phyloP scores from a whole-genome alignment of 2,888 invertebrate genomes.

The Epirrhoe tristata region DNA sequence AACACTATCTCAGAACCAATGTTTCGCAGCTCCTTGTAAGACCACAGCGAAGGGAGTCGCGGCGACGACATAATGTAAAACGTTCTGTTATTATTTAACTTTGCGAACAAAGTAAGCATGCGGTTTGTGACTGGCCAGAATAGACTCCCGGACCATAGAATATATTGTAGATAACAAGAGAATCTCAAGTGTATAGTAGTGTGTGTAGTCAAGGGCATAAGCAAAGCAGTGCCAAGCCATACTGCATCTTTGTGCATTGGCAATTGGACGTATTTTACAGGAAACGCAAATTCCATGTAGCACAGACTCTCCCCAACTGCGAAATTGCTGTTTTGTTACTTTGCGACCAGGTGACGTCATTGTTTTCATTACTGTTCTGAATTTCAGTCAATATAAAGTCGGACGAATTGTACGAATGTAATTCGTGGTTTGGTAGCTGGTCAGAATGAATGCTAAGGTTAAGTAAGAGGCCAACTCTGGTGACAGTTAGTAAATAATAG shows the following conservation, averaged over 20 bases:
- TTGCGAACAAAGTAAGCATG: constrained; percentile 51
- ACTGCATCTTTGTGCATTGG: constrained; percentile 2
- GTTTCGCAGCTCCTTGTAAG: constrained; percentile 48
- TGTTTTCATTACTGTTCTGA: constrained; percentile 28
- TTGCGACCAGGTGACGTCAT: constrained; percentile 31
- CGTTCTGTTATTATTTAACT: constrained; percentile 58
- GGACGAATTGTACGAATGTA: constrained; percentile 13
- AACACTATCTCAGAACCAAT: constrained; percentile 35
- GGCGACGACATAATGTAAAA: constrained; percentile 53
- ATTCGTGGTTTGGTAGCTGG: constrained; percentile 6
- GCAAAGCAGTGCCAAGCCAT: not conserved
- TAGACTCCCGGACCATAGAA: constrained; percentile 41
- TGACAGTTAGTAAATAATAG: too few relatives aligned
- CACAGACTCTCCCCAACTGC: constrained; percentile 37
- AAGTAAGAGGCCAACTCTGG: not conserved
- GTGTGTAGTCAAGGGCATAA: not conserved
- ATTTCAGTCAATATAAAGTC: constrained; percentile 15
- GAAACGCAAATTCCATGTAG: not conserved
- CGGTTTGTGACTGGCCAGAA: constrained; percentile 44
- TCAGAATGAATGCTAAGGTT: not conserved
- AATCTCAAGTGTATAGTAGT: too few relatives aligned
- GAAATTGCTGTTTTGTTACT: constrained; percentile 52
- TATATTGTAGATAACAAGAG: constrained; percentile 6
- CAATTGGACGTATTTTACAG: constrained; percentile 4
- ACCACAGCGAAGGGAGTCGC: constrained; percentile 48